These are phyloP conservation scores for Spodoptera frugiperda DNA, from an alignment of 1,140 invertebrate genomes.

Conservation along the genomic window DNA sequence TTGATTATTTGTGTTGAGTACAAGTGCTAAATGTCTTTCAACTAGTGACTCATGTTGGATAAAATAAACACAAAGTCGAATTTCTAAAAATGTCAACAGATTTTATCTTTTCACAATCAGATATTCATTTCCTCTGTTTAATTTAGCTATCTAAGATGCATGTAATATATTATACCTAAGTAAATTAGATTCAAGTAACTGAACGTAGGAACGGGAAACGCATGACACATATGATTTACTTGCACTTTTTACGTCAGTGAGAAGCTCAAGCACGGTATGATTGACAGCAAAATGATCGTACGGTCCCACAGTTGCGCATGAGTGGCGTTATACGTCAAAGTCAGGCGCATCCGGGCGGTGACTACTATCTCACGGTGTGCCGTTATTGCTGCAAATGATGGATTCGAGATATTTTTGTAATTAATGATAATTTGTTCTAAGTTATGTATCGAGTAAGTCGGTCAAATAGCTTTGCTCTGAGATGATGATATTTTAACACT, in stretches of 20 bases:
- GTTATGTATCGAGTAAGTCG: neutral
- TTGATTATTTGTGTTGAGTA: too few species aligned
- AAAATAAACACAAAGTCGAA: too few species aligned
- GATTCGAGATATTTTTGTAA: constrained; percentile 26
- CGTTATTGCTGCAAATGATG: constrained; percentile 19
- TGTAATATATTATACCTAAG: neutral
- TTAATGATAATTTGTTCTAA: neutral
- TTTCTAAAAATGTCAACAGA: too few species aligned
- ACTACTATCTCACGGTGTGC: constrained; percentile 39
- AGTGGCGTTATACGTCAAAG: constrained; percentile 40
- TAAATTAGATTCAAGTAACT: constrained; percentile 4
- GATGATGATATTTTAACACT: too few species aligned
- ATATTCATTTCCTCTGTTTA: too few species aligned
- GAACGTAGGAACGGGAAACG: constrained; percentile 17
- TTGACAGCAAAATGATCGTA: constrained; percentile 36
- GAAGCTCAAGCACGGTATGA: constrained; percentile 19
- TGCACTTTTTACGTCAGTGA: constrained; percentile 31
- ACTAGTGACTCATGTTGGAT: too few species aligned
- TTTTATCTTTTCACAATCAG: too few species aligned
- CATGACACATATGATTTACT: constrained; percentile 40
- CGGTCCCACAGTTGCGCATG: constrained; percentile 24
- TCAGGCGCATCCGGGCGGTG: constrained; percentile 42
- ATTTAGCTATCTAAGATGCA: too few species aligned
- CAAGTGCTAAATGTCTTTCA: too few species aligned
- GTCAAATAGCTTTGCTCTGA: too few species aligned